Evolutionary conservation across 1,140 invertebrate genomes (phyloP).

Genomic region (Sarcophaga peregrina): DNA sequence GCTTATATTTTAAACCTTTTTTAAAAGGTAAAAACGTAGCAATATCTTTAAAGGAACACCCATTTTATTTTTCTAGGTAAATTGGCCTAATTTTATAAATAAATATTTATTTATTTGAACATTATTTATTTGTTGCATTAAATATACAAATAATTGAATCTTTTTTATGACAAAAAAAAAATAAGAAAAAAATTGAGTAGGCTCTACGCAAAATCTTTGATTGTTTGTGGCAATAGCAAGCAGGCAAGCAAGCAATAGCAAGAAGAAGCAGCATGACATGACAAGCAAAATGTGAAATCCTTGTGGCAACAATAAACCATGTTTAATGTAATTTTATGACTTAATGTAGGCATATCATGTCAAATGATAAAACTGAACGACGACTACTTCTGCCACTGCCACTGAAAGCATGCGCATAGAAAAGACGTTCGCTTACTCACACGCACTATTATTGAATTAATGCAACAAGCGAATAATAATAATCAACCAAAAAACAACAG

Average conservation of each 20-base stretch:
- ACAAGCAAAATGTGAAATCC: conserved; percentile 20
- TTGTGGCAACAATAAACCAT: conserved; percentile 5
- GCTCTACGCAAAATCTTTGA: not conserved
- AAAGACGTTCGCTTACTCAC: not conserved
- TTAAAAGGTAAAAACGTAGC: too few species aligned
- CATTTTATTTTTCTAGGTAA: not conserved
- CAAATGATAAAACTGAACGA: conserved; percentile 40
- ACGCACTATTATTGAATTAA: conserved; percentile 36
- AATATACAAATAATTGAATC: not conserved
- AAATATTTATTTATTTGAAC: not conserved
- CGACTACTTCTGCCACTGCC: conserved; percentile 24
- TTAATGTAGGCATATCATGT: conserved; percentile 42
- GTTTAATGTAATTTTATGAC: conserved; percentile 41
- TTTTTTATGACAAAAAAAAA: not conserved
- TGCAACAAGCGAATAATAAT: conserved; percentile 39
- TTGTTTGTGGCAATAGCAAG: not conserved
- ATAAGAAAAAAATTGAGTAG: too few species aligned
- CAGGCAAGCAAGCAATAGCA: too few species aligned
- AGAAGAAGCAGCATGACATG: not conserved
- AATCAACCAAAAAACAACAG: not conserved
- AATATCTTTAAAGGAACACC: too few species aligned
- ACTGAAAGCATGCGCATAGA: not conserved
- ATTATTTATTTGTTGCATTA: too few species aligned
- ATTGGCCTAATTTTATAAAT: not conserved
- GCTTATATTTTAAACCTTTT: too few species aligned